Base-by-base conservation (phyloP, 2,797 vertebrate genomes). In the Epinephelus malabaricus region DNA sequence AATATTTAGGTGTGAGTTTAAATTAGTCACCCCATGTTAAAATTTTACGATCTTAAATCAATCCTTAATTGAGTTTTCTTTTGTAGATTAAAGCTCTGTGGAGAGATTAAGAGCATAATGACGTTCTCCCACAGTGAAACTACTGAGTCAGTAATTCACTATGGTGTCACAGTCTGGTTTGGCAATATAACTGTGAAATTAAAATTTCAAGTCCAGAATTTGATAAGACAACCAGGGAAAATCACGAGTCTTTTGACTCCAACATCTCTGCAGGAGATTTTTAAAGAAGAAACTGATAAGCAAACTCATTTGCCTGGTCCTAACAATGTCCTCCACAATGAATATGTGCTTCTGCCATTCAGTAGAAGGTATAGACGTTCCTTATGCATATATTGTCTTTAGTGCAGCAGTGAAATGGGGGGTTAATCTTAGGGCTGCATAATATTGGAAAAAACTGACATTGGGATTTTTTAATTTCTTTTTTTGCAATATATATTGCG, bases 121-220 rank as follows among this genome's bases (percentile, higher is more conserved):
- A 27, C 38, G 15, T 38, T 51, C 38, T 43, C 19, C 45, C 50
- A 45, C 7, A 9, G 12, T 30, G 27, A 6, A 19, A 65, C 63
- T 55, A 30, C 21, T 63, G 14, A 49, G 49, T 71, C 19, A 45
- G 14, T 64, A 14, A 61, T 53, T 65, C 14, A 25, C 47, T 6
- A 15, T 11, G 19, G 50, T n/a, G 30, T 79, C 68, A 68, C 38
- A 18, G 47, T 59, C 55, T 76, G 70, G 30, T 69, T 61, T 69
- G 30, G 7, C 46, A 75, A 12, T 45, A 8, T 51, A 3, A 38
- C 40, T 45, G 40, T 68, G 25, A 68, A 56, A 67, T 46, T 19
- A 0, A 58, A 49, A 18, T 30, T 60, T 53, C 7, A 64, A 25
- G 18, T 69, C 4, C 34, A 68, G 45, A 60, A 53, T 61, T 34